Percentiles rank a stretch among this genome's conserved stretches.
phyloP scores from a whole-genome alignment of 2,797 vertebrate genomes.

The Phoebastria nigripes region DNA sequence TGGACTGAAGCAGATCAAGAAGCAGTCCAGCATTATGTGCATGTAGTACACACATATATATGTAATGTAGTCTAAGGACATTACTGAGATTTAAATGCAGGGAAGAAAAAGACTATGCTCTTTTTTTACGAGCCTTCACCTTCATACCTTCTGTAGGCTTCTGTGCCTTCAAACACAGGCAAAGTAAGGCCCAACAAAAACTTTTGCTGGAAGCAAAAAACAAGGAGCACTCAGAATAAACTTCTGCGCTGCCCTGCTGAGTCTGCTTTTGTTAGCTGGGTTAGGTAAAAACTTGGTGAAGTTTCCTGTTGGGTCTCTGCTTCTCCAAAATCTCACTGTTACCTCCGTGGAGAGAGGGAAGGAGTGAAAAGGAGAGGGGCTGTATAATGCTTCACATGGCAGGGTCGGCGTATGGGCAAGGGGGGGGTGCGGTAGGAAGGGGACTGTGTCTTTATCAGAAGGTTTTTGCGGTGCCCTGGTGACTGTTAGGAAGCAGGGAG shows the following conservation, averaged over 20 bases:
- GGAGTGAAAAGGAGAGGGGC: background rate
- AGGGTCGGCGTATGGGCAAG: background rate
- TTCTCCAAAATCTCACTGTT: background rate
- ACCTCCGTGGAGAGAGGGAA: background rate
- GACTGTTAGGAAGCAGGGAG: background rate
- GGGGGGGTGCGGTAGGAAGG: background rate
- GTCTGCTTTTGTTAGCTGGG: background rate
- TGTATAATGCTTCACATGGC: background rate
- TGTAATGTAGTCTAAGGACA: background rate
- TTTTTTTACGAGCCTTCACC: rapidly evolving
- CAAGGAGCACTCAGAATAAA: background rate
- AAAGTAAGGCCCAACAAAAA: background rate
- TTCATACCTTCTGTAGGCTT: rapidly evolving
- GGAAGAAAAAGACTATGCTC: background rate
- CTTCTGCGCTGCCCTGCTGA: rapidly evolving
- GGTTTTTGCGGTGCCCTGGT: background rate
- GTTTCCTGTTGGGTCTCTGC: background rate
- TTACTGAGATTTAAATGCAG: background rate
- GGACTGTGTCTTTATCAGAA: background rate
- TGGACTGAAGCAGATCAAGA: background rate
- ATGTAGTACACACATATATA: too few relatives aligned
- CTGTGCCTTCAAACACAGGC: background rate
- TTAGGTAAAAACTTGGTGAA: background rate
- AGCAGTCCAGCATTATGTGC: background rate
- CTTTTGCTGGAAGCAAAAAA: background rate